Evolutionary conservation across 2,797 vertebrate genomes (phyloP).

Genomic region (Rhinella marina): DNA sequence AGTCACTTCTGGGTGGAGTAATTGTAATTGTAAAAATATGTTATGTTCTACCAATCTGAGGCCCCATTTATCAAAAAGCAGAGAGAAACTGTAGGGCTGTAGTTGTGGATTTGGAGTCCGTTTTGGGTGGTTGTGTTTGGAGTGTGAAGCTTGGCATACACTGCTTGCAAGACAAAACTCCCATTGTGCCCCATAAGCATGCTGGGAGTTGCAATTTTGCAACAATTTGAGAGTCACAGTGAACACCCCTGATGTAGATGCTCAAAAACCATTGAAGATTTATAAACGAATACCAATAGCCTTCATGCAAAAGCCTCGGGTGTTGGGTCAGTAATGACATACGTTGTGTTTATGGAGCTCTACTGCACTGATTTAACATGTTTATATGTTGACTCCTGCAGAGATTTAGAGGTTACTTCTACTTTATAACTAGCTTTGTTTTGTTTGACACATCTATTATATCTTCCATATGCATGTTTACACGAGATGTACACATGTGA

Average conservation of each 20-base stretch:
- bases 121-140: neutral
- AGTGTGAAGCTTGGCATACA: neutral
- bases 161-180: neutral
- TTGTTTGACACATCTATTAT: conserved; percentile 85
- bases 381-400: conserved; percentile 85
- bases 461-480: conserved; percentile 77
- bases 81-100: too few relatives aligned
- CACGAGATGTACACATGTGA: conserved; percentile 80
- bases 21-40: too few relatives aligned
- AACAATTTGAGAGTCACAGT: neutral
- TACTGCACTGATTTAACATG: conserved; percentile 76
- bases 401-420: conserved; percentile 81
- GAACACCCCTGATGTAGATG: neutral
- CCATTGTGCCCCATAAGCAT: neutral
- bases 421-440: conserved; percentile 81
- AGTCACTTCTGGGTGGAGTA: too few relatives aligned
- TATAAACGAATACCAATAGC: neutral
- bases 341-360: conserved; percentile 78
- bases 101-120: too few relatives aligned
- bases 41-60: too few relatives aligned
- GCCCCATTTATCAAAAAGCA: too few relatives aligned
- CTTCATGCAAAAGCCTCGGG: neutral
- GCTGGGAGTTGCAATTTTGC: neutral
- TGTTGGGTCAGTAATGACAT: conserved; percentile 75
- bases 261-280: neutral